A percentile compares a stretch with the other conserved stretches of the same genome.
Evolutionary conservation across 2,113 vertebrate genomes (phyloP).

Genomic region (Seriola aureovittata): DNA sequence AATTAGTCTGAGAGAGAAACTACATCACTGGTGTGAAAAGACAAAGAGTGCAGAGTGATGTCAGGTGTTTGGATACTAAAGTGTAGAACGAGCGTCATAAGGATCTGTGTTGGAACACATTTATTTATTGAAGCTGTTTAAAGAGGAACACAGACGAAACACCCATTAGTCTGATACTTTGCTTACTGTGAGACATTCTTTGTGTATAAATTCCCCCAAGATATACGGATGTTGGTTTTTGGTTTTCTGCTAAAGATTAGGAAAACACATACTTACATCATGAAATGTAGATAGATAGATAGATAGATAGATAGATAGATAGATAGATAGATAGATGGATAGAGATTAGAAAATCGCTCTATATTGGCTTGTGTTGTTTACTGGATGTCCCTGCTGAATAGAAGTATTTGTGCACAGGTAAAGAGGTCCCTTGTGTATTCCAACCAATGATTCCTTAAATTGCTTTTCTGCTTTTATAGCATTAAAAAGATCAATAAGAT

Average conservation of each 20-base stretch:
- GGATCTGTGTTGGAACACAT: conserved; percentile 4
- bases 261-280: conserved; percentile 10
- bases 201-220: conserved; percentile 8
- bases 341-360: not conserved
- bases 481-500: too few relatives aligned
- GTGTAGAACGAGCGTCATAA: conserved; percentile 33
- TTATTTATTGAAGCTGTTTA: conserved; percentile 24
- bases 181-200: conserved; percentile 6
- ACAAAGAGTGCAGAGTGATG: conserved; percentile 16
- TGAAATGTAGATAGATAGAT: too few relatives aligned
- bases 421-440: conserved; percentile 22
- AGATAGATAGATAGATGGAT: too few relatives aligned
- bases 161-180: not conserved
- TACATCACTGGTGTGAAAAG: not conserved
- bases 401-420: conserved; percentile 16
- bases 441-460: conserved; percentile 1
- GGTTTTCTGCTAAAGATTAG: not conserved
- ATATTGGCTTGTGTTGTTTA: not conserved
- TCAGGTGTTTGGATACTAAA: conserved; percentile 35
- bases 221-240: not conserved
- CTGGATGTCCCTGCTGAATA: not conserved
- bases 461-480: not conserved
- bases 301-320: too few relatives aligned
- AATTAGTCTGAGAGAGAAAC: conserved; percentile 10
- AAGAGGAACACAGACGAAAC: conserved; percentile 28